Percentiles rank a stretch among this genome's conserved stretches.
These are phyloP conservation scores for Hemichromis elongatus DNA, from an alignment of 2,113 vertebrate species.

Conservation along the genomic window DNA sequence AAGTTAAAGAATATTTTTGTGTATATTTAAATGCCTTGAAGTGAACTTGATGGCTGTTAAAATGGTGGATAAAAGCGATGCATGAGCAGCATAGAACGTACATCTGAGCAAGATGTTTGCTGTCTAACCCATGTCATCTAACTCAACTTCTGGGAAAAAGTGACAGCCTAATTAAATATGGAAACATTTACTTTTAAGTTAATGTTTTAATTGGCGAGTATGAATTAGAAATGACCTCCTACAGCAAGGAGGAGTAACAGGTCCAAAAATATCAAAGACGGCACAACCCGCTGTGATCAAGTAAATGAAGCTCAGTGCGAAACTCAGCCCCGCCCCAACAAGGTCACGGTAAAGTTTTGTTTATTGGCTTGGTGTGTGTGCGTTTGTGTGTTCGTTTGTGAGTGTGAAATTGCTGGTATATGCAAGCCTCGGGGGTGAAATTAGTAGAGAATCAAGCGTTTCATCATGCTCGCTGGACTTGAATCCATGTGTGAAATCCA, in stretches of 20 bases:
- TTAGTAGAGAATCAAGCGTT: slow-evolving; percentile 41
- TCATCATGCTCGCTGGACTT: slow-evolving; percentile 52
- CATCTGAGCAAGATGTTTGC: neutral
- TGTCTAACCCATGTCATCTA: neutral
- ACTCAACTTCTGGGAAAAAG: neutral
- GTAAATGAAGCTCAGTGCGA: neutral
- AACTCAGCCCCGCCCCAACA: neutral
- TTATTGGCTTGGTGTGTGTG: neutral
- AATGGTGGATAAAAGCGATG: neutral
- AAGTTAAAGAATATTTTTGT: no score
- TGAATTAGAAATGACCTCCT: neutral
- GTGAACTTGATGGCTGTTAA: neutral
- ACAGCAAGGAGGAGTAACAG: neutral
- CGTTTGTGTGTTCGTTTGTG: neutral
- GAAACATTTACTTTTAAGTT: neutral
- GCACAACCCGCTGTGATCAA: neutral
- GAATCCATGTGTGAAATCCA: slow-evolving; percentile 66
- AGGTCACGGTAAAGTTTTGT: neutral
- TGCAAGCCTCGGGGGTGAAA: slow-evolving; percentile 16
- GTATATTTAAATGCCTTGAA: neutral
- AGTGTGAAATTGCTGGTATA: neutral
- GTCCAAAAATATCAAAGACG: neutral
- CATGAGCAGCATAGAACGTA: neutral
- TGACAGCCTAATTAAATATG: neutral
- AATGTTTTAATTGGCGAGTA: neutral